A percentile compares a stretch with the other conserved stretches of the same genome.
phyloP scores from a whole-genome alignment of 2,888 invertebrate genomes.

The Agrilus cyanescens region DNA sequence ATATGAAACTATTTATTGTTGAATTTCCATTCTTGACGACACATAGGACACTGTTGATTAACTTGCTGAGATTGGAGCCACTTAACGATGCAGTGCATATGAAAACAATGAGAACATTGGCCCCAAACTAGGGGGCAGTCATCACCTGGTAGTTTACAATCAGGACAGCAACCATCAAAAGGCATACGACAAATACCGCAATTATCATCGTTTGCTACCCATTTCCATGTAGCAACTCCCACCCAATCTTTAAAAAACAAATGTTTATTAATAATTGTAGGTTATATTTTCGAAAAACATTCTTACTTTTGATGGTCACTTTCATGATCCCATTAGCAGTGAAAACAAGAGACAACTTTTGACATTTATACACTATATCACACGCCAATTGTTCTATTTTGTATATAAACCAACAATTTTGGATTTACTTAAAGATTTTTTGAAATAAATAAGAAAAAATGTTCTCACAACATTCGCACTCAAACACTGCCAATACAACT shows the following conservation, averaged over 20 bases:
- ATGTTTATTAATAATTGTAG: conserved; percentile 5
- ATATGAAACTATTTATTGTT: conserved; percentile 52
- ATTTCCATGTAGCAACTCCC: conserved; percentile 95
- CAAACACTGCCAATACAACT: too few relatives aligned
- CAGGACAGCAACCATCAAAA: conserved; percentile 96
- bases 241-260: conserved; percentile 59
- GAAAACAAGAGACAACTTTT: background rate
- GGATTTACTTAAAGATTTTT: too few relatives aligned
- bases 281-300: conserved; percentile 6
- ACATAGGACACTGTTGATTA: conserved; percentile 89
- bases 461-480: too few relatives aligned
- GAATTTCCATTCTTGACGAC: conserved; percentile 98
- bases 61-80: conserved; percentile 92
- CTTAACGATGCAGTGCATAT: conserved; percentile 99
- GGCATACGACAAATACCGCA: conserved; percentile 99
- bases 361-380: too few relatives aligned
- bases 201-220: conserved; percentile 98
- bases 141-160: conserved; percentile 94
- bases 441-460: too few relatives aligned
- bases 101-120: conserved; percentile 97
- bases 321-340: conserved; percentile 36
- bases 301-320: conserved; percentile 51
- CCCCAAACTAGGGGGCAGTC: conserved; percentile 98
- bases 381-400: too few relatives aligned
- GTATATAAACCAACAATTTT: too few relatives aligned